Evolutionary conservation across 2,888 invertebrate species (phyloP).

Genomic region (Hyposoter didymator): DNA sequence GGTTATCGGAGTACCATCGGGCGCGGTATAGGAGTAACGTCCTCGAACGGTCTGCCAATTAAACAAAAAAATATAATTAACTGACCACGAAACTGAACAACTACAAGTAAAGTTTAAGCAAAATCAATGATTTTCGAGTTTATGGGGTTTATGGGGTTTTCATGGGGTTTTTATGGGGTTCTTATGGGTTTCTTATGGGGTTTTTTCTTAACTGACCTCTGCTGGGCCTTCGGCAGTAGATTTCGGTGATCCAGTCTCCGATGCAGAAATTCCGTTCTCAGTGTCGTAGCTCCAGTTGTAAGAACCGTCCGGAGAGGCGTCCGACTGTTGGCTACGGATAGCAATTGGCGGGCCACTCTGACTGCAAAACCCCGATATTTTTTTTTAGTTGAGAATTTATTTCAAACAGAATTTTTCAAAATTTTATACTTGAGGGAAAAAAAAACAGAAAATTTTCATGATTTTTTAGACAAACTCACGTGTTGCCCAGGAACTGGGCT

Average conservation of each 20-base stretch:
- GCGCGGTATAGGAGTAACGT: conserved; percentile 90
- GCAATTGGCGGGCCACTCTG: conserved; percentile 75
- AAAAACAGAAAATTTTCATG: too few species aligned
- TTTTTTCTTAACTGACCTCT: conserved; percentile 71
- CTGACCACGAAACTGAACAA: too few species aligned
- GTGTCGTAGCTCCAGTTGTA: conserved; percentile 81
- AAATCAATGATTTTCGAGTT: too few species aligned
- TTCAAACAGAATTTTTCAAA: background rate
- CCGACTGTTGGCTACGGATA: conserved; percentile 79
- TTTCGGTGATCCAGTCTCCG: conserved; percentile 79
- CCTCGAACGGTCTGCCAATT: conserved; percentile 89
- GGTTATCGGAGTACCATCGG: conserved; percentile 90
- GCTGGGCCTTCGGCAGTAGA: conserved; percentile 75
- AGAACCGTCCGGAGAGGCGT: conserved; percentile 79
- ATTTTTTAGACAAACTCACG: conserved; percentile 63
- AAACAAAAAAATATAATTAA: conserved; percentile 36
- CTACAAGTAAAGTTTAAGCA: too few species aligned
- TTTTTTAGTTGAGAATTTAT: background rate
- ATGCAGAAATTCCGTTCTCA: conserved; percentile 81
- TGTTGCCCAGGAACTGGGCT: conserved; percentile 75
- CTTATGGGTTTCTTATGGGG: background rate
- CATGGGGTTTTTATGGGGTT: too few species aligned
- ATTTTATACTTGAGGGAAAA: background rate
- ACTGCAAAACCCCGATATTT: conserved; percentile 49
- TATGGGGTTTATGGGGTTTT: too few species aligned